Percentiles rank a stretch among this genome's conserved stretches.
Evolutionary conservation across 2,888 invertebrate genomes (phyloP).

Genomic region (Hydroisotoma schaefferi): DNA sequence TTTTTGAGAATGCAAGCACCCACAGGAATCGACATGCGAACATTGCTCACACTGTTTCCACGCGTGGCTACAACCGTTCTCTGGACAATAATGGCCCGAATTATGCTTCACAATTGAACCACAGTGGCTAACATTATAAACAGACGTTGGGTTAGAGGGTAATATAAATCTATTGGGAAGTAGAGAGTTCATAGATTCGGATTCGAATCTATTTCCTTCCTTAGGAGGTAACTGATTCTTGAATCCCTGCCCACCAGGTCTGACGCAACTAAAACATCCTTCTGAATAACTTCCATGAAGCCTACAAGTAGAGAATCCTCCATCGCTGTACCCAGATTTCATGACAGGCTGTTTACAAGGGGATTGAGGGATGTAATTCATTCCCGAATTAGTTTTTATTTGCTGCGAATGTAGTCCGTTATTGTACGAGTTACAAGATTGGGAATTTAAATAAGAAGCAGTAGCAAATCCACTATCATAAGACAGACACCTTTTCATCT

Average conservation of each 20-base stretch:
- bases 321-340: background rate
- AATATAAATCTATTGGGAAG: background rate
- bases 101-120: conserved; percentile 15
- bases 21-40: conserved; percentile 42
- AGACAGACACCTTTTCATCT: conserved; percentile 35
- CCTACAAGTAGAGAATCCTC: background rate
- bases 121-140: conserved; percentile 11
- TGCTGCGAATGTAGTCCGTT: background rate
- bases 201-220: background rate
- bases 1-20: conserved; percentile 13
- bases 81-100: conserved; percentile 16
- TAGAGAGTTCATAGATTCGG: background rate
- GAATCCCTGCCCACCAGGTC: background rate
- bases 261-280: conserved; percentile 4
- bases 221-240: no score
- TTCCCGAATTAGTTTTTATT: background rate
- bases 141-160: conserved; percentile 3
- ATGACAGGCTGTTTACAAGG: background rate
- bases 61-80: conserved; percentile 43
- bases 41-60: conserved; percentile 43
- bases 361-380: conserved; percentile 2
- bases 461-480: conserved; percentile 44
- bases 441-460: conserved; percentile 22
- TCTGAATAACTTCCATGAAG: background rate
- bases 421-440: conserved; percentile 14